Evolutionary conservation across 2,113 vertebrate genomes (phyloP), one percentile per base, ranked within the genome.

Genomic region (Electrona antarctica): DNA sequence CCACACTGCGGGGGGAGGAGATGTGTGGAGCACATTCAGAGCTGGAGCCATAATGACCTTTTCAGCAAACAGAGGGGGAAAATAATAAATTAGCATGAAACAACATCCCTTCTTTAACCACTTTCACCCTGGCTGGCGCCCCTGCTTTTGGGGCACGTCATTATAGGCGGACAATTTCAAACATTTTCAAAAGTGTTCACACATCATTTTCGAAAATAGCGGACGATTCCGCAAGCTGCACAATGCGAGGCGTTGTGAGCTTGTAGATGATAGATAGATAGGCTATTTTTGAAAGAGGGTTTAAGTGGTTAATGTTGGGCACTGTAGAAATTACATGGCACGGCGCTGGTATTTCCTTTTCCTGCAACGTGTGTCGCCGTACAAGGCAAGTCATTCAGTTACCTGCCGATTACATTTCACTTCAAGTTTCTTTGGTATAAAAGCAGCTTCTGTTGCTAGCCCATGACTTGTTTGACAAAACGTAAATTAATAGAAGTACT

Each of bases 381-480:
- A 64, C 49, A 80, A 70, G 74, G 52, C 45, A 9, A 29, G 15
- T 48, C 0, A 8, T 69, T 73, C 41, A 60, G 81, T 65, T 56
- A 62, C 60, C 64, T 57, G 11, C 21, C 46, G 57, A 60, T 66
- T 14, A 58, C n/a, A 58, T 63, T 72, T 74, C 1, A 12, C 60
- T 87, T 81, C 69, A 81, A 60, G 76, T 83, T 88, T 88, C 77
- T 85, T 84, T 90, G 79, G 80, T 74, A 58, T 72, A 62, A 80
- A 81, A 87, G 74, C 77, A 81, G 81, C 61, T 64, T 76, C 57
- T 57, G 13, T 55, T 56, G 60, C 69, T 63, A 60, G 69, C 46
- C 51, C 21, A 64, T 66, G 51, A 78, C 21, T 74, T 50, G 12
- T 28, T 52, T 7, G 63, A 59, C 46, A 68, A 60, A 64, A 3